phyloP scores from a whole-genome alignment of 2,113 vertebrate genomes.

The Columba livia region DNA sequence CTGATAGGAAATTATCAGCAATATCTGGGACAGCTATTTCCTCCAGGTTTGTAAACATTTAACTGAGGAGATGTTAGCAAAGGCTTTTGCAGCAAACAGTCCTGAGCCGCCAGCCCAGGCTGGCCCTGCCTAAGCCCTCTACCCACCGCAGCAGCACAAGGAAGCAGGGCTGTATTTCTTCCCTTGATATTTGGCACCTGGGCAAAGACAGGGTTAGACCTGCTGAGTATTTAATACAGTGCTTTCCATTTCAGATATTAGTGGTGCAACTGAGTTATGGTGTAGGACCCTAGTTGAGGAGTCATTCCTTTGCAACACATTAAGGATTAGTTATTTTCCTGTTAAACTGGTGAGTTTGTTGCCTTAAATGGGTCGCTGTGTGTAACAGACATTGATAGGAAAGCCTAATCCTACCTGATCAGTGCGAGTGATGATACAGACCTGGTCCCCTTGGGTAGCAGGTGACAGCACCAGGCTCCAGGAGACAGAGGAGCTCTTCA shows the following conservation, averaged over 20 bases:
- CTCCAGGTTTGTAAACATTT: background rate
- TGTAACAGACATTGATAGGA: background rate
- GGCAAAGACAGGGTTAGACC: background rate
- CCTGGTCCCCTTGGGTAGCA: background rate
- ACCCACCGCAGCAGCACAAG: background rate
- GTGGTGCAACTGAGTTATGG: slow-evolving; percentile 42
- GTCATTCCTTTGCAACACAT: slow-evolving; percentile 59
- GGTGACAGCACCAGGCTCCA: background rate
- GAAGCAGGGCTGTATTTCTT: slow-evolving; percentile 15
- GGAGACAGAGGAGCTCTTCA: background rate
- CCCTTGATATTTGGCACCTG: background rate
- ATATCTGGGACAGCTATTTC: slow-evolving; percentile 25
- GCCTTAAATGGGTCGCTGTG: slow-evolving; percentile 35
- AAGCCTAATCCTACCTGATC: background rate
- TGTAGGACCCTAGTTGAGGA: slow-evolving; percentile 24
- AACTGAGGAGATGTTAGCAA: background rate
- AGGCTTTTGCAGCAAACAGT: background rate
- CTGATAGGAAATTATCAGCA: slow-evolving; percentile 23
- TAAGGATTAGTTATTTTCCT: slow-evolving; percentile 68
- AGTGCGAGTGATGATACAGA: background rate
- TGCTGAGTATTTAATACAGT: slow-evolving; percentile 31
- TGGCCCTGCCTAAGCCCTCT: background rate
- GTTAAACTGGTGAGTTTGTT: slow-evolving; percentile 57
- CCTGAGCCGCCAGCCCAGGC: background rate
- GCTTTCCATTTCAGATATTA: slow-evolving; percentile 38